These are phyloP conservation scores for Aphodius granarius DNA, from an alignment of 2,888 invertebrate species.

Conservation along the genomic window DNA sequence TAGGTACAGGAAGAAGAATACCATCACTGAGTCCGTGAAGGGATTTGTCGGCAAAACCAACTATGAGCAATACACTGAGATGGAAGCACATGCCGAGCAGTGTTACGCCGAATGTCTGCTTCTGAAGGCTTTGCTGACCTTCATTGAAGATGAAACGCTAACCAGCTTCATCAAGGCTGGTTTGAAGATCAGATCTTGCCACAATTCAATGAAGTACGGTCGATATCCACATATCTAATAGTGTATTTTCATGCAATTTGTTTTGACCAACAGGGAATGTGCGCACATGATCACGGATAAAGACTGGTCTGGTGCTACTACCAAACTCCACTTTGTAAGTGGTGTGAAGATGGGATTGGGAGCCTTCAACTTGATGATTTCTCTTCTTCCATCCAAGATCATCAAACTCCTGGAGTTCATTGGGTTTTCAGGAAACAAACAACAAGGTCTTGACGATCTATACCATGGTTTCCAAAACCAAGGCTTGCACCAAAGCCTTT, in stretches of 20 bases:
- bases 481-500: constrained; percentile 83
- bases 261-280: constrained; percentile 66
- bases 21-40: constrained; percentile 78
- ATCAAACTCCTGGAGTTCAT: constrained; percentile 90
- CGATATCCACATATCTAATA: too few species aligned
- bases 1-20: constrained; percentile 66
- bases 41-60: constrained; percentile 78
- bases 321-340: constrained; percentile 77
- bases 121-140: constrained; percentile 85
- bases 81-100: constrained; percentile 92
- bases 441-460: constrained; percentile 73
- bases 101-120: constrained; percentile 92
- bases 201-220: constrained; percentile 75
- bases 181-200: constrained; percentile 88
- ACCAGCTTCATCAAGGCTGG: constrained; percentile 92
- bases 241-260: too few species aligned
- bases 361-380: constrained; percentile 93
- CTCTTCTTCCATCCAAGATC: constrained; percentile 82
- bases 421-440: constrained; percentile 88
- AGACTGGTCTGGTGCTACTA: constrained; percentile 67
- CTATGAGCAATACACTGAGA: constrained; percentile 74
- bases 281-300: constrained; percentile 77
- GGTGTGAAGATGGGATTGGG: constrained; percentile 93
- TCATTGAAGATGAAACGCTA: constrained; percentile 93
- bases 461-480: constrained; percentile 70